Evolutionary conservation across 2,888 invertebrate species (phyloP).

Genomic region (Mantis religiosa): DNA sequence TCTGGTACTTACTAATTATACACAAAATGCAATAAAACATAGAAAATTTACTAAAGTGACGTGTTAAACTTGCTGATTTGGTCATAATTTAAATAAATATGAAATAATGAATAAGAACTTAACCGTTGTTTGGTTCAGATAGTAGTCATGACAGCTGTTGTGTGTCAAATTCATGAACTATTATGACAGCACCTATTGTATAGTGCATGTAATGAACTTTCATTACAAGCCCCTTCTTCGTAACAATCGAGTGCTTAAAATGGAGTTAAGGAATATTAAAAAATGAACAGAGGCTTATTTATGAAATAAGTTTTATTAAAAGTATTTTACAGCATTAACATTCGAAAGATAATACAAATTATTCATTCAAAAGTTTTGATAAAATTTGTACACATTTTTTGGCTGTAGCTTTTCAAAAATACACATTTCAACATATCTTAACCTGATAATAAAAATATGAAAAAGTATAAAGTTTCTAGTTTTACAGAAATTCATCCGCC

Average conservation of each 20-base stretch:
- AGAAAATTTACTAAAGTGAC: too few species aligned
- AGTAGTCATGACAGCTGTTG: neutral
- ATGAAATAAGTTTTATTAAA: neutral
- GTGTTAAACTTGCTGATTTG: too few species aligned
- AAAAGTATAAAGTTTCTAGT: constrained; percentile 27
- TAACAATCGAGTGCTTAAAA: neutral
- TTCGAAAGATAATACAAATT: too few species aligned
- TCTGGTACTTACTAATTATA: neutral
- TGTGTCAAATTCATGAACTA: neutral
- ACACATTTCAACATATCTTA: neutral
- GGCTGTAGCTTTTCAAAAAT: neutral
- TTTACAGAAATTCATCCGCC: constrained; percentile 97
- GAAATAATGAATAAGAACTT: too few species aligned
- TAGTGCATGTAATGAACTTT: neutral
- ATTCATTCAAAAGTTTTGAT: neutral
- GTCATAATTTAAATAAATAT: too few species aligned
- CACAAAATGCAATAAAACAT: neutral
- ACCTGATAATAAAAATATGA: too few species aligned
- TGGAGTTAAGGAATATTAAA: neutral
- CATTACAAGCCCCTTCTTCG: neutral
- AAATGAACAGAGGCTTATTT: neutral
- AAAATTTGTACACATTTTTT: neutral
- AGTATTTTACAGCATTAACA: neutral
- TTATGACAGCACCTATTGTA: neutral
- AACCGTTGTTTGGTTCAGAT: neutral